Base-by-base conservation (phyloP, 2,113 vertebrate genomes). In the Lycocorax pyrrhopterus region DNA sequence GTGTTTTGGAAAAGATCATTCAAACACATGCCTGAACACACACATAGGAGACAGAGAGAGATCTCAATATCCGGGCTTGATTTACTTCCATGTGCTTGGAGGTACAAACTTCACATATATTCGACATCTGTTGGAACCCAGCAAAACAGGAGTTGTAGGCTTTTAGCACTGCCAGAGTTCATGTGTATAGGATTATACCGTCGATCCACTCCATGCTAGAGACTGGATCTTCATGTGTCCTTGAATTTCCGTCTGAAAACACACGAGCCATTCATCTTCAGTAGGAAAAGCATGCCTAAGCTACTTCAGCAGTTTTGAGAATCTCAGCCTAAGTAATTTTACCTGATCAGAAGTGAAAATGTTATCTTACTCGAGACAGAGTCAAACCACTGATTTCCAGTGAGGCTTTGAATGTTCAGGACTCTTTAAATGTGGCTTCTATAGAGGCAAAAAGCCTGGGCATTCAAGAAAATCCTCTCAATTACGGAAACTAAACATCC, bases 1-100 rank as follows among this genome's bases (percentile, higher is more conserved):
- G n/a, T 81, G 55, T 79, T 95, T 95, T 93, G 64, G 86, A 93
- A 93, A 94, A 87, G 63, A 91, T 77, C 35, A 55, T 53, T 82
- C 43, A 88, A 90, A 90, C 52, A 82, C 46, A 91, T 76, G 66
- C 59, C 73, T 80, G 68, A 92, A 92, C 55, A 80, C 52, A 75
- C 59, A 75, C 25, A 62, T 39, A 84, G 35, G 55, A 93, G 71
- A 75, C 41, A 58, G 52, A 84, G 67, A 91, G 47, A 66, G 21
- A 81, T 79, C 25, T 75, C 56, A 69, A 0, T 90, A 86, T 85
- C 46, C 90, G 51, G 32, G 47, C 27, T 87, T 89, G 67, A 92
- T 96, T 94, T 93, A 74, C 58, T 90, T 79, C 41, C 37, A 47
- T 20, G 20, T 39, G 33, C 78, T 87, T 82, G 67, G 94, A 93